phyloP scores from a whole-genome alignment of 2,888 invertebrate genomes.

The Colostygia pectinataria region DNA sequence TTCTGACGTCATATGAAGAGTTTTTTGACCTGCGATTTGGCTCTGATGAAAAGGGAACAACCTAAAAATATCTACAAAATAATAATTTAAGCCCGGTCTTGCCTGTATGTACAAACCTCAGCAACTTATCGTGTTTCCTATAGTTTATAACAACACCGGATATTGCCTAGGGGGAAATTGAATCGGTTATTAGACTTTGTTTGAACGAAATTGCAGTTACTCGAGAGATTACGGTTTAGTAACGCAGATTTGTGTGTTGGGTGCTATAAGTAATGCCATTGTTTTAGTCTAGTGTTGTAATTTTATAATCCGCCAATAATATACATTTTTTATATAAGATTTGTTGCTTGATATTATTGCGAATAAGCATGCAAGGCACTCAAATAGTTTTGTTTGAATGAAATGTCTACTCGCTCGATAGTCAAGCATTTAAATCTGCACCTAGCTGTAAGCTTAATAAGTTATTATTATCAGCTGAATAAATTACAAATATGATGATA shows the following conservation, averaged over 20 bases:
- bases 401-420: conserved; percentile 28
- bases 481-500: conserved; percentile 58
- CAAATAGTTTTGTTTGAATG: conserved; percentile 2
- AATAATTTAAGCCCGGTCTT: conserved; percentile 50
- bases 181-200: conserved; percentile 34
- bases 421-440: conserved; percentile 44
- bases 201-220: conserved; percentile 38
- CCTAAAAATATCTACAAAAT: neutral
- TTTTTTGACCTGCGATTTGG: neutral
- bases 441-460: conserved; percentile 53
- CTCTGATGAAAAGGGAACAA: neutral
- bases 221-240: conserved; percentile 40
- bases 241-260: conserved; percentile 46
- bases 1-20: neutral
- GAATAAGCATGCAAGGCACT: conserved; percentile 18
- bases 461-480: conserved; percentile 37
- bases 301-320: conserved; percentile 47
- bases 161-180: conserved; percentile 32
- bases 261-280: conserved; percentile 56
- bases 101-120: conserved; percentile 51
- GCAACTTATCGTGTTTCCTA: conserved; percentile 39
- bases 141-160: conserved; percentile 43
- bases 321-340: conserved; percentile 34
- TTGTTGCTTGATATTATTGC: conserved; percentile 19
- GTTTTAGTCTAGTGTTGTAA: conserved; percentile 45